Evolutionary conservation across 2,797 vertebrate genomes (phyloP).

Genomic region (Lagocephalus sceleratus): DNA sequence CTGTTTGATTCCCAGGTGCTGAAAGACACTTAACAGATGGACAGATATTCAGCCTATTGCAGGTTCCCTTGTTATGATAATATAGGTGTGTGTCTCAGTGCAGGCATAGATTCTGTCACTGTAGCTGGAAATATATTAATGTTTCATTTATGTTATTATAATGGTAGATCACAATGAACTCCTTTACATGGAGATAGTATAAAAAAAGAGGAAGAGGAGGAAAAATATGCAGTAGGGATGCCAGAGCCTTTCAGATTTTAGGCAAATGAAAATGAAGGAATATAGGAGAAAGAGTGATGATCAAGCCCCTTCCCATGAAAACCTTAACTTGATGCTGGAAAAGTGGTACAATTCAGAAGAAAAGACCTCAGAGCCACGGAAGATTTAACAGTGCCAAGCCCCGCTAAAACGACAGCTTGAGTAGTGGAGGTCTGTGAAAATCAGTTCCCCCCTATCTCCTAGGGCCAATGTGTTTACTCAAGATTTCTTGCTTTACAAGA

Average conservation of each 20-base stretch:
- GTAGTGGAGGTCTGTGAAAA: conserved; percentile 53
- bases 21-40: background rate
- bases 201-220: no score
- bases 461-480: conserved; percentile 74
- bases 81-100: conserved; percentile 10
- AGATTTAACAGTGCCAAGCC: conserved; percentile 61
- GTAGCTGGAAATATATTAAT: no score
- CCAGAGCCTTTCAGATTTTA: no score
- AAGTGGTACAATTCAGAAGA: no score
- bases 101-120: no score
- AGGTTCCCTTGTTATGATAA: conserved; percentile 27
- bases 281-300: no score
- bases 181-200: no score
- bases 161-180: no score
- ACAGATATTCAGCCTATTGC: background rate
- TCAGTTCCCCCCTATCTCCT: conserved; percentile 63
- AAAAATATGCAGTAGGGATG: no score
- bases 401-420: conserved; percentile 73
- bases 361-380: conserved; percentile 40
- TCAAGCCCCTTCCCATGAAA: background rate
- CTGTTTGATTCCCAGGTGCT: background rate
- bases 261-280: no score
- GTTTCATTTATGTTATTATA: no score
- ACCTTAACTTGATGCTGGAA: background rate
- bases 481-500: conserved; percentile 67